Conservation (phyloP, 2,888 invertebrate species). For the Drosophila suboccidentalis region DNA sequence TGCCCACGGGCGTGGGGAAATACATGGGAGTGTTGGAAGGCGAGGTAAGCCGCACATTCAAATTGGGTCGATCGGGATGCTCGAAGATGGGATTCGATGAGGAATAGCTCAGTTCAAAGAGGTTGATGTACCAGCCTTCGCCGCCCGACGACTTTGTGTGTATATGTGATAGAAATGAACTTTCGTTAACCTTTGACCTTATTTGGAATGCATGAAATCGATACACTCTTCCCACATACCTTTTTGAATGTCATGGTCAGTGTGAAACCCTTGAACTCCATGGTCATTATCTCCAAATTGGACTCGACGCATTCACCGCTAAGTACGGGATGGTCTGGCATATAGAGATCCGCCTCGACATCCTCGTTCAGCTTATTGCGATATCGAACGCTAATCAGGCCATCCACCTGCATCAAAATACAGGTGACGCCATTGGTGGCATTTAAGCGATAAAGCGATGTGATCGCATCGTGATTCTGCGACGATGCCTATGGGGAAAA, state of each 20-base stretch:
- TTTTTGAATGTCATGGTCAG: constrained; percentile 92
- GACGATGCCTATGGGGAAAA: constrained; percentile 77
- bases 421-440: constrained; percentile 91
- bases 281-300: constrained; percentile 90
- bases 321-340: constrained; percentile 91
- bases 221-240: constrained; percentile 85
- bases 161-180: constrained; percentile 3
- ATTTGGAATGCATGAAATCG: constrained; percentile 4
- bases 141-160: constrained; percentile 91
- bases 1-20: constrained; percentile 95
- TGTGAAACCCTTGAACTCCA: constrained; percentile 92
- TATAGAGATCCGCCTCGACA: constrained; percentile 90
- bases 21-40: constrained; percentile 88
- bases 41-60: constrained; percentile 87
- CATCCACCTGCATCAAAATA: constrained; percentile 90
- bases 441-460: constrained; percentile 89
- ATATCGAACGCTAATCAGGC: constrained; percentile 90
- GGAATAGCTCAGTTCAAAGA: constrained; percentile 91
- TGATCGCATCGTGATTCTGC: constrained; percentile 85
- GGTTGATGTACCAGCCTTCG: constrained; percentile 94
- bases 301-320: constrained; percentile 91
- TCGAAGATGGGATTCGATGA: constrained; percentile 88
- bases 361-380: constrained; percentile 89
- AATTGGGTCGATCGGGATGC: constrained; percentile 87
- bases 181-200: constrained; percentile 41